Evolutionary conservation across 1,140 invertebrate genomes (phyloP), one percentile per base, ranked within the genome.

Genomic region (Trichoplusia ni): DNA sequence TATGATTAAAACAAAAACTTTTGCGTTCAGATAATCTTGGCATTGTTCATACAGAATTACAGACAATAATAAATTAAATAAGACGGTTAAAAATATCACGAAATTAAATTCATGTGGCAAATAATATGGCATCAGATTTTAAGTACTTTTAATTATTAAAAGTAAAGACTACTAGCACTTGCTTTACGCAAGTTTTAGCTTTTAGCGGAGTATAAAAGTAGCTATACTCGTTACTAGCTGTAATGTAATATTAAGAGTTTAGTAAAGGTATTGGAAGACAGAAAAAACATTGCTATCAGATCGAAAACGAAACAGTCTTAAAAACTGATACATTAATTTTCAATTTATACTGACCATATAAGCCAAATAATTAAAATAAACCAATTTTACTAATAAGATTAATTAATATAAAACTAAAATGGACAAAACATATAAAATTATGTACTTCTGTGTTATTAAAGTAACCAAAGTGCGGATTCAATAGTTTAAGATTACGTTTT

Each of bases 121-220:
- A 90, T 80, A 82, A 88, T 90, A 90, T 90, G 87, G 87, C 87
- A 90, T 86, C 86, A 89, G 87, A 84, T 82, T 64, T 90, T 90
- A 90, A 90, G 87, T 90, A 90, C 87, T 79, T 81, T 79, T 75
- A 81, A 76, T 69, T 67, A 75, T 71, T 79, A 65, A 79, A 79
- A 82, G 79, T 78, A 79, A 75, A 77, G 69, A 76, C 82, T 80
- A 81, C 67, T 64, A 53, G 53, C 56, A 54, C 67, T 25, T 64
- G 67, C 63, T 60, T 49, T 35, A 16, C 4, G 42, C 65, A 67
- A 71, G 72, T 47, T 18, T 60, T 59, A 64, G 40, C 37, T 47
- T 60, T 60, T 42, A 69, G 29, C 37, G 29, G 63, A 71, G 68
- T 64, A 60, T 71, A 69, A 62, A 62, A 49, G 19, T 23, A 58